Base-by-base conservation (phyloP, 2,797 vertebrate species). In the Anguilla anguilla region DNA sequence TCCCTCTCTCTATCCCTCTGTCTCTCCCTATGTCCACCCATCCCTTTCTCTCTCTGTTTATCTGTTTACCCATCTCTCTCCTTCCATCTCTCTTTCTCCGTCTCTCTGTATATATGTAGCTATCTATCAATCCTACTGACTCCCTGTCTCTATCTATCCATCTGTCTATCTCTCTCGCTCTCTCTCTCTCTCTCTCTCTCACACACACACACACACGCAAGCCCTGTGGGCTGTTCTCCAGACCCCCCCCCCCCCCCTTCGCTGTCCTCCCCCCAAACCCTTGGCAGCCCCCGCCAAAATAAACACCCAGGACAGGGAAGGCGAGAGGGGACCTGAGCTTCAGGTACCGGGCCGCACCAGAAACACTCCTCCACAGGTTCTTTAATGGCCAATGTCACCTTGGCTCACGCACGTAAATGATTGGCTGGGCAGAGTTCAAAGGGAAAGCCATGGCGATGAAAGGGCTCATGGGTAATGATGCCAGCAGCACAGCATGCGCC, bases 91-190 rank as follows among this genome's bases (percentile, higher is more conserved):
- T 61, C 57, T 22, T 3, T 61, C 19, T 61, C 13, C 13, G 0
- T 61, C 57, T 19, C 57, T 61, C 13, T 15, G 0, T 61, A 9
- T 19, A 3, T 22, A 9, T 61, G 9, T 19, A 9, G n/a, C 13
- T 61, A 3, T 61, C 57, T 61, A 9, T 19, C 13, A 3, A 9
- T 61, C 0, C 1, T 93, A 94, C 90, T 90, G 86, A 93, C 93
- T 91, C 51, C 88, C 67, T 83, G 5, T 31, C 84, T 64, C 69
- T 72, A 1, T 72, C 31, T 35, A 22, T 22, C 53, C 59, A 46
- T 67, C 22, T n/a, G 7, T 35, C 31, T 19, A 13, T 74, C 69
- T 19, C 11, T 35, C 69, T 2, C 35, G 84, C 43, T 28, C 35
- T 22, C 35, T 89, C 53, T 64, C 89, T 89, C 89, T 87, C 92